Evolutionary conservation across 1,140 invertebrate species (phyloP).

Genomic region (Diprion similis): DNA sequence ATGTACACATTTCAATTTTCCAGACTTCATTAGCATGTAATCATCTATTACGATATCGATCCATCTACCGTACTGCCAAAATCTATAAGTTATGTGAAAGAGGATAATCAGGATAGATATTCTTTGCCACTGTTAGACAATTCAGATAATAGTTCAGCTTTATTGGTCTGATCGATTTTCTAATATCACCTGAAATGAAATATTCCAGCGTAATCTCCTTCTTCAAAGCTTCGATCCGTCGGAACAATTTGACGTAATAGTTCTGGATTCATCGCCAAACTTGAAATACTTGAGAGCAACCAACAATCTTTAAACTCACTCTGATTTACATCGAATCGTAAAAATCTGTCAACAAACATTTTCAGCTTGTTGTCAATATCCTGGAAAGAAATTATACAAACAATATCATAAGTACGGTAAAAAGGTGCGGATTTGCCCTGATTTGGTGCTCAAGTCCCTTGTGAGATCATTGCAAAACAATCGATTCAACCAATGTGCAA

Average conservation of each 20-base stretch:
- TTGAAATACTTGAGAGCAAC: constrained; percentile 94
- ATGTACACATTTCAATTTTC: constrained; percentile 91
- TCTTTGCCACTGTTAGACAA: no score
- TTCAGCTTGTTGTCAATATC: constrained; percentile 89
- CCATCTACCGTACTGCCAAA: constrained; percentile 96
- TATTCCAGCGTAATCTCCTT: constrained; percentile 91
- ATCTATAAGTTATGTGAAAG: no score
- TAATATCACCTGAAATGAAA: constrained; percentile 84
- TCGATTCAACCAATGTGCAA: no score
- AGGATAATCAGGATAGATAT: no score
- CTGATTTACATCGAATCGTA: constrained; percentile 96
- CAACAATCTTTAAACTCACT: constrained; percentile 98
- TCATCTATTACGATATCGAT: constrained; percentile 95
- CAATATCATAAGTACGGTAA: no score
- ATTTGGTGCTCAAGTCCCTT: no score
- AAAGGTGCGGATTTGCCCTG: no score
- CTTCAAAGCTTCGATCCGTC: constrained; percentile 91
- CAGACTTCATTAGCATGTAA: constrained; percentile 88
- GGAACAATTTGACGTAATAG: constrained; percentile 95
- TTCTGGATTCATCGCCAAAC: constrained; percentile 86
- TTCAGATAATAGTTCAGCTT: no score
- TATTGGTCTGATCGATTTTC: no score
- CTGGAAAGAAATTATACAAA: constrained; percentile 67
- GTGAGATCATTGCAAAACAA: no score
- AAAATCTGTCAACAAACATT: constrained; percentile 93